phyloP scores from a whole-genome alignment of 2,113 vertebrate genomes.

The Setophaga kirtlandii region DNA sequence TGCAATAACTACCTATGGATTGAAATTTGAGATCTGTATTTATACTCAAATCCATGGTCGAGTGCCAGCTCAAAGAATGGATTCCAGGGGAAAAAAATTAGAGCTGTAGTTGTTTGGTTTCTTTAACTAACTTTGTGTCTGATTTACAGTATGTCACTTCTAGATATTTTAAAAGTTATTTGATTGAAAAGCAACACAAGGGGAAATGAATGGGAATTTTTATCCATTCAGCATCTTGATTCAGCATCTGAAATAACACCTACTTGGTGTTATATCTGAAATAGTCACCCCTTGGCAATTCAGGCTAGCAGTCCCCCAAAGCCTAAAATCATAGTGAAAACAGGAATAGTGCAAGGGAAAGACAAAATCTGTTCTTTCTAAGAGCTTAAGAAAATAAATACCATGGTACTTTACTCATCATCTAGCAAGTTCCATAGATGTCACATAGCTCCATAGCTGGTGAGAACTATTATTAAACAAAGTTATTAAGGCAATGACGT shows the following conservation, averaged over 20 bases:
- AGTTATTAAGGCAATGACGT: conserved; percentile 27
- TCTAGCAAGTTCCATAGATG: not conserved
- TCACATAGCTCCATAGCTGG: not conserved
- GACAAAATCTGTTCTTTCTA: not conserved
- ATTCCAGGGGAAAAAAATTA: not conserved
- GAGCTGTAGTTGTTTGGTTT: not conserved
- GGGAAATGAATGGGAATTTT: not conserved
- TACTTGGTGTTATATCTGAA: not conserved
- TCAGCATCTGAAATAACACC: not conserved
- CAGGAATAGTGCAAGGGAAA: not conserved
- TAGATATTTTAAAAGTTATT: not conserved
- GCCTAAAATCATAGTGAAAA: not conserved
- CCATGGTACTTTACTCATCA: not conserved
- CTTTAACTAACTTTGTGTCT: not conserved
- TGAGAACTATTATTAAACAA: conserved; percentile 43
- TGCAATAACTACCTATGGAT: not conserved
- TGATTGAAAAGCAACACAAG: not conserved
- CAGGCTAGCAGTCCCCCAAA: not conserved
- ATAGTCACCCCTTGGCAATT: not conserved
- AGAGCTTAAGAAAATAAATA: conserved; percentile 25
- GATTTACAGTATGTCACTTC: not conserved
- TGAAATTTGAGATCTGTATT: not conserved
- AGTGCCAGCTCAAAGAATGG: not conserved
- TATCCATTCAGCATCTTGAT: not conserved
- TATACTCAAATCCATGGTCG: not conserved